Conservation (phyloP, 2,888 invertebrate species). For the Orthosia gracilis region DNA sequence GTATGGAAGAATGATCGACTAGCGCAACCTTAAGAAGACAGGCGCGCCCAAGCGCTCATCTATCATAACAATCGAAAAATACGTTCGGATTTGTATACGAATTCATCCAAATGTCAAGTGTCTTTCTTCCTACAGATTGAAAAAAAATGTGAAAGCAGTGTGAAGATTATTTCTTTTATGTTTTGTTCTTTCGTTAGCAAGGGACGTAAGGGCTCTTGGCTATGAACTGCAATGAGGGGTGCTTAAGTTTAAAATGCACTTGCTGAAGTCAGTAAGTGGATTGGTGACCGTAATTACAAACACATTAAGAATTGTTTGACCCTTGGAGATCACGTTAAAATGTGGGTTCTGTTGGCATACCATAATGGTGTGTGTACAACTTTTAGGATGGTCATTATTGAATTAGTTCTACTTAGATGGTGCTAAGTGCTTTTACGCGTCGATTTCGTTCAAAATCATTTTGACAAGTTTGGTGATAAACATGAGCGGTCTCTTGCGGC, state of each 20-base stretch:
- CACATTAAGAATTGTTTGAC: not conserved
- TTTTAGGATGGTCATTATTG: too few relatives aligned
- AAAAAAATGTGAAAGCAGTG: constrained; percentile 7
- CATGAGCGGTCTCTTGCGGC: too few relatives aligned
- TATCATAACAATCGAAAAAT: constrained; percentile 49
- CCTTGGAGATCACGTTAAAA: not conserved
- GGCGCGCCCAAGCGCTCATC: constrained; percentile 45
- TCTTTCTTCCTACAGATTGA: constrained; percentile 17
- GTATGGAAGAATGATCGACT: too few relatives aligned
- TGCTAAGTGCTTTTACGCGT: too few relatives aligned
- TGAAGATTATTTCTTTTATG: constrained; percentile 21
- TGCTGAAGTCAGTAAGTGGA: not conserved
- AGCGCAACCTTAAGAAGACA: constrained; percentile 34
- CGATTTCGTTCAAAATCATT: too few relatives aligned
- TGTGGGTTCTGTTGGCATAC: not conserved
- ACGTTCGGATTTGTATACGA: constrained; percentile 53
- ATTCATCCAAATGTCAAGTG: constrained; percentile 38
- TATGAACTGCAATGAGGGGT: constrained; percentile 19
- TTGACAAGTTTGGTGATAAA: too few relatives aligned
- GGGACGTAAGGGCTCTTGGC: constrained; percentile 1
- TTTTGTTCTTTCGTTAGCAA: constrained; percentile 23
- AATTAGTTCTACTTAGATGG: too few relatives aligned
- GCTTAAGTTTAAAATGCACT: not conserved
- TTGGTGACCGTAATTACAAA: not conserved
- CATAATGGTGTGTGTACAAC: too few relatives aligned